Base-by-base conservation (phyloP, 2,113 vertebrate species). In the Thamnaconus septentrionalis region DNA sequence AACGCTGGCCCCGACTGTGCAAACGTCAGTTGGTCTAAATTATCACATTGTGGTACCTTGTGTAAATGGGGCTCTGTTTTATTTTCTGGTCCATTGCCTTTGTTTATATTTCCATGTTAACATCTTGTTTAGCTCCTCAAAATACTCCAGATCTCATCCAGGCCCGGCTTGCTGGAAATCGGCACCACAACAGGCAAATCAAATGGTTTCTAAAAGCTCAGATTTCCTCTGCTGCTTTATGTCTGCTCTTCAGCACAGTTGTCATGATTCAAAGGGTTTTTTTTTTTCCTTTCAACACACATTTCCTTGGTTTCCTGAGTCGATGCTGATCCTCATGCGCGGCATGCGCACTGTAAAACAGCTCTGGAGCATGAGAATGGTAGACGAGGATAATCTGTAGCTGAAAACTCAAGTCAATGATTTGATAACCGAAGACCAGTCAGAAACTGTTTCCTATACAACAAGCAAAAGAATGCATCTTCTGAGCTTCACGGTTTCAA, bases 101-200 rank as follows among this genome's bases (percentile, higher is more conserved):
- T 59, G 71, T 84, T 89, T 87, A 66, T 66, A 73, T 79, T 82
- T 84, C 75, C 66, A 80, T 63, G 66, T 83, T 78, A 82, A 86
- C 73, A 53, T 82, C 67, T 79, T 74, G 68, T 77, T 78, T 69
- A 83, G 71, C 71, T 69, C 62, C 55, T 73, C 49, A 40, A 55
- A 78, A 80, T 43, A 57, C 66, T 57, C 59, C 10, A 64, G 74
- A 75, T 69, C 72, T 68, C 41, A 59, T 47, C 56, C 56, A 71
- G 60, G 46, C 44, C 59, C 43, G 3, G 59, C 43, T 66, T 73
- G 74, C 67, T 61, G 48, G 60, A 50, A 75, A 82, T 68, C 66
- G 61, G 61, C 68, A 63, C 63, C 53, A 56, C 66, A 59, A 67
- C 41, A 78, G 58, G 57, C 18, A 64, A 75, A 78, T 83, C 61